Base-by-base conservation (phyloP, 2,888 invertebrate species). In the Caenorhabditis zanzibari region DNA sequence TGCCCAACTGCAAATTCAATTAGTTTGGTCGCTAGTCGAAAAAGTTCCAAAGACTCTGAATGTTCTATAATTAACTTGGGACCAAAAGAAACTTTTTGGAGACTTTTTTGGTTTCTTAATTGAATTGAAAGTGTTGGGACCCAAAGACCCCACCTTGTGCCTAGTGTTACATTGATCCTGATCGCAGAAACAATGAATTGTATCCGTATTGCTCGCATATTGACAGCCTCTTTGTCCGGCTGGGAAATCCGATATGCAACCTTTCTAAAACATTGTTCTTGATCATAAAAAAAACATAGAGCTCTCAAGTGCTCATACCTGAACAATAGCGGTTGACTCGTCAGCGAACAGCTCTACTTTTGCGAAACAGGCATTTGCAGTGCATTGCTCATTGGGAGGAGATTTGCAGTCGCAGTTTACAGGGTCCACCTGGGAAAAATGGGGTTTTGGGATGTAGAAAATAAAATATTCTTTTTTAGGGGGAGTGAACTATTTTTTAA, bases 161-260 rank as follows among this genome's bases (percentile, higher is more conserved):
- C 86, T 86, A 24, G 86, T 89, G 82, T 91, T 91, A 85, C 91
- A 91, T 56, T 87, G 71, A 14, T 91, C 87, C 14, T 89, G 89
- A 28, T 83, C 82, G 59, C 92, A 92, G 69, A 89, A 92, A 76
- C 92, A 92, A 73, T 92, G 90, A 24, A 91, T 85, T 24, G 91
- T 89, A 52, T 92, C 91, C 24, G 87, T 83, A 54, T 90, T 90
- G 81, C 90, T 90, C 32, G 91, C 90, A 79, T 91, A 90, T 68
- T 91, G 90, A 85, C 92, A 92, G 6, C 92, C 92, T 38, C 73
- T 73, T 56, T 86, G 76, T 26, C 91, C 91, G 24, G 87, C 85
- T 5, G 90, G 90, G 58, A 90, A 80, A 63, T 90, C 88, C 38
- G 88, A 83, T 61, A 89, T 87, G 83, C 92, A 92, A 66, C 92